Base-by-base conservation (phyloP, 1,140 invertebrate species). In the Monomorium pharaonis region DNA sequence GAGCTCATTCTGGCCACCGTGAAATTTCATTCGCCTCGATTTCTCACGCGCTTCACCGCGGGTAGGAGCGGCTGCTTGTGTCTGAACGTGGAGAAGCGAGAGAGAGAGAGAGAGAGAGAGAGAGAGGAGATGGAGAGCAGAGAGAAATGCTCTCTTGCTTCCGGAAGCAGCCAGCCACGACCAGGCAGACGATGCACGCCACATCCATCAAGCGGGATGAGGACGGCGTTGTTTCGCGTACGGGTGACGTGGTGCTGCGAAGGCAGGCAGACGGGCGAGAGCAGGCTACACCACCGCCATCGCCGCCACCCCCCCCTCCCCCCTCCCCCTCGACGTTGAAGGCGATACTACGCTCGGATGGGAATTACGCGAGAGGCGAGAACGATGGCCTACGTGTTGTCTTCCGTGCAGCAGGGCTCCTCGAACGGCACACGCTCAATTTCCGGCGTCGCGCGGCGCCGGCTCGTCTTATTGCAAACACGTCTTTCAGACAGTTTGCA, bases 141-240 rank as follows among this genome's bases (percentile, higher is more conserved):
- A 37, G 58, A 63, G 42, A 63, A 16, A 65, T 14, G 30, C 49
- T 70, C 65, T 81, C 51, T 74, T 33, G 24, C 37, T 86, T 77
- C 58, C 74, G 75, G 58, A 77, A 74, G 89, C 67, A 90, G 67
- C 86, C 84, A 88, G 88, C 89, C 87, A 47, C 87, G 84, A 90
- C 78, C 69, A 44, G 70, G 77, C 81, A 51, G 80, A 69, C 81
- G 81, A 86, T 85, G 81, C 81, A 81, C 74, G 89, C 72, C 69
- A 88, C 91, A 92, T 92, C 88, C 86, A 91, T 90, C 91, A 92
- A 90, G 56, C 54, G 62, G 87, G 84, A 90, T 90, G 90, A 91
- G 88, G 89, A 86, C 84, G 63, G 74, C 85, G 83, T 90, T 91
- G 84, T 91, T 86, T 86, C 77, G 70, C 63, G 62, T 87, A 85